Evolutionary conservation across 1,140 invertebrate species (phyloP).

Genomic region (Pseudomyrmex gracilis): DNA sequence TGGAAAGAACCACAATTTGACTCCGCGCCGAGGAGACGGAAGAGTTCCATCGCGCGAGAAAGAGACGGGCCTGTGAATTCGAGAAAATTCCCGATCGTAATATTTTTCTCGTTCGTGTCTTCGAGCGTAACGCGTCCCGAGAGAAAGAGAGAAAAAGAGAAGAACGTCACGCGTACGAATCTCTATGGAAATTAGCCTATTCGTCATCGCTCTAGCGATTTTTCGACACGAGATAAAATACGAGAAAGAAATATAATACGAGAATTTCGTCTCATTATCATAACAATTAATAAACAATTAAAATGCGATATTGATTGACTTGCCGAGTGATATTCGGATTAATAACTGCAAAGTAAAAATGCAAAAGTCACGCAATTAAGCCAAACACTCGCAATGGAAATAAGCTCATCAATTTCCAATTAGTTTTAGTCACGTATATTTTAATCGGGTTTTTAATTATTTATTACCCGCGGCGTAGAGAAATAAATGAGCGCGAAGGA

Average conservation of each 20-base stretch:
- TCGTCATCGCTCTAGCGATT: not conserved
- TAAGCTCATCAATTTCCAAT: not conserved
- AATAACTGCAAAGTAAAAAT: not conserved
- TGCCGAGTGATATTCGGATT: not conserved
- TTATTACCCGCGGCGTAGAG: too few species aligned
- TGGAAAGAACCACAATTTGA: conserved; percentile 26
- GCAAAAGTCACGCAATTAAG: not conserved
- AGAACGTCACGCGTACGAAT: not conserved
- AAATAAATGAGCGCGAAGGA: too few species aligned
- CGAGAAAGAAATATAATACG: too few species aligned
- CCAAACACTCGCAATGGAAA: conserved; percentile 2
- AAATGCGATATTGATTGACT: not conserved
- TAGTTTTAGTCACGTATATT: not conserved
- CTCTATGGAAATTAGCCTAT: conserved; percentile 3
- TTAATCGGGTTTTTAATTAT: too few species aligned
- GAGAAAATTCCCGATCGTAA: conserved; percentile 1
- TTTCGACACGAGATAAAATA: not conserved
- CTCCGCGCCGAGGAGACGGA: not conserved
- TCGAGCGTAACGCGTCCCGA: not conserved
- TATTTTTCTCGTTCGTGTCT: conserved; percentile 19
- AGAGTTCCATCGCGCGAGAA: conserved; percentile 7
- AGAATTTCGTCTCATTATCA: too few species aligned
- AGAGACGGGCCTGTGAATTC: conserved; percentile 22
- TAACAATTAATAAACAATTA: too few species aligned
- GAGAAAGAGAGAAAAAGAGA: not conserved